These are phyloP conservation scores for Lepidochrysops patricia DNA, from an alignment of 2,888 invertebrate species.

Conservation along the genomic window DNA sequence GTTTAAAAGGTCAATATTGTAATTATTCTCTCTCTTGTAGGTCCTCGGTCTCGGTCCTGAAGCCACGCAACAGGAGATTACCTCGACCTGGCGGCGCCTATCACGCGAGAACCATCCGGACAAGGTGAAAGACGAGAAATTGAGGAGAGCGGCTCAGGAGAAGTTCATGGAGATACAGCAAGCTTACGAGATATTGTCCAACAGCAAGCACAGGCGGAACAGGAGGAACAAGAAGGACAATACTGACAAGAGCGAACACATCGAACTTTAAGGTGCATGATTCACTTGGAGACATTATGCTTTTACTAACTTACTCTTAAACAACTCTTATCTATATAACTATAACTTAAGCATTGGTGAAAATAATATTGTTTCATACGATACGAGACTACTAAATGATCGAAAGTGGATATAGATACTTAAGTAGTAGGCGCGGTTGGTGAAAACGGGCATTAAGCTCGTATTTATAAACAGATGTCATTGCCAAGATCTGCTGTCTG, in stretches of 20 bases:
- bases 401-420: too few species aligned
- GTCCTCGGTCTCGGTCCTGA: conserved; percentile 84
- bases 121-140: conserved; percentile 84
- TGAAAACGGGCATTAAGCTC: too few species aligned
- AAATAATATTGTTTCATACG: too few species aligned
- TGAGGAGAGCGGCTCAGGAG: conserved; percentile 83
- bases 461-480: too few species aligned
- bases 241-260: conserved; percentile 40
- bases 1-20: conserved; percentile 6
- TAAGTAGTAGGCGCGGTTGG: too few species aligned
- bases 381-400: too few species aligned
- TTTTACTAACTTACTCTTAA: too few species aligned
- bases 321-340: too few species aligned
- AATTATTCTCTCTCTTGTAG: conserved; percentile 45
- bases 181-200: conserved; percentile 91
- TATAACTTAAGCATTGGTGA: too few species aligned
- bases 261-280: conserved; percentile 21
- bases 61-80: conserved; percentile 90
- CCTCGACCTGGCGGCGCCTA: conserved; percentile 84
- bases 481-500: too few species aligned
- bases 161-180: conserved; percentile 94
- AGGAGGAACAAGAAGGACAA: conserved; percentile 82
- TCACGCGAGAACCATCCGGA: conserved; percentile 94
- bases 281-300: too few species aligned
- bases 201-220: conserved; percentile 84